Percentiles rank a stretch among this genome's conserved stretches.
These are phyloP conservation scores for Bradypus variegatus DNA, from an alignment of 2,797 vertebrate species.

Conservation along the genomic window DNA sequence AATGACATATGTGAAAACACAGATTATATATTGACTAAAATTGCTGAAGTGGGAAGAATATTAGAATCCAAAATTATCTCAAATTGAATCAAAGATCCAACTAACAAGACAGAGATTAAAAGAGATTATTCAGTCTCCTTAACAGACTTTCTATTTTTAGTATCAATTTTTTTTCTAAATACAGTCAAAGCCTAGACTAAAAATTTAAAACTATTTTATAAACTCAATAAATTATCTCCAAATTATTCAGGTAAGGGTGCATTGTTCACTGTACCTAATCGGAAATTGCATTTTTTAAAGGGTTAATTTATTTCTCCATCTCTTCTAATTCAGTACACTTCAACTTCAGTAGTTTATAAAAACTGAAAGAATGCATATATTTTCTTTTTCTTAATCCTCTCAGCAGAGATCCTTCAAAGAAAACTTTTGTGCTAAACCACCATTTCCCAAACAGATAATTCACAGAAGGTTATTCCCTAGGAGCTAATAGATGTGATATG, in stretches of 20 bases:
- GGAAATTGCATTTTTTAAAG: background rate
- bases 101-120: background rate
- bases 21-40: background rate
- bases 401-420: background rate
- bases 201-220: conserved; percentile 18
- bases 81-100: background rate
- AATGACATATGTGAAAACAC: conserved; percentile 11
- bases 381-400: conserved; percentile 22
- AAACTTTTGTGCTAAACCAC: background rate
- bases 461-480: background rate
- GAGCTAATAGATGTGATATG: background rate
- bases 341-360: conserved; percentile 10
- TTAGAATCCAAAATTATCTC: conserved; percentile 29
- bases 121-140: background rate
- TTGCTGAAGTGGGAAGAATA: background rate
- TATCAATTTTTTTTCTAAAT: background rate
- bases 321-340: conserved; percentile 11
- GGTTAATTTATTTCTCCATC: background rate
- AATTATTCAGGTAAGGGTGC: background rate
- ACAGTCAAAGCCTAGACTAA: background rate
- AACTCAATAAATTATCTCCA: conserved; percentile 25
- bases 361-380: background rate
- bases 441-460: background rate
- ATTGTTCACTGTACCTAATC: background rate
- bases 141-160: background rate